phyloP scores from a whole-genome alignment of 2,113 vertebrate genomes.

The Seriola quinqueradiata region DNA sequence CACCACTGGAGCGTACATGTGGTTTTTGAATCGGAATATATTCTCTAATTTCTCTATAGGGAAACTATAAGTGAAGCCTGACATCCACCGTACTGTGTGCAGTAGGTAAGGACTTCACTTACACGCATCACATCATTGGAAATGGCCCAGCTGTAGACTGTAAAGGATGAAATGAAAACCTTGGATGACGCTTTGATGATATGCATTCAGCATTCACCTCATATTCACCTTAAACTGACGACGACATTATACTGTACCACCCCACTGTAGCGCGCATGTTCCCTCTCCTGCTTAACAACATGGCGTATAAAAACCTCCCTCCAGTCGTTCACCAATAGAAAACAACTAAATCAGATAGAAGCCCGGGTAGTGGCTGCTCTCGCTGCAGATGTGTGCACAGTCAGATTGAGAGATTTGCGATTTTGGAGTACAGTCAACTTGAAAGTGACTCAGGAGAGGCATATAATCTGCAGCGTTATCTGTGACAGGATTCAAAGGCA shows the following conservation, averaged over 20 bases:
- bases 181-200: background rate
- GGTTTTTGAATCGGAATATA: background rate
- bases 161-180: background rate
- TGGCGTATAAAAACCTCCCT: background rate
- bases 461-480: constrained; percentile 68
- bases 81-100: background rate
- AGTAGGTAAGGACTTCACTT: background rate
- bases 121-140: background rate
- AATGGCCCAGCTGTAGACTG: background rate
- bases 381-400: constrained; percentile 26
- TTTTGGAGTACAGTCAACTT: constrained; percentile 65
- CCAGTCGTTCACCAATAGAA: constrained; percentile 28
- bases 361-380: constrained; percentile 26
- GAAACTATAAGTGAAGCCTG: background rate
- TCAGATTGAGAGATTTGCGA: constrained; percentile 63
- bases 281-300: background rate
- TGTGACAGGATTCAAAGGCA: constrained; percentile 74
- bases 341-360: constrained; percentile 42
- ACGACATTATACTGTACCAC: background rate
- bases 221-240: background rate
- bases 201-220: background rate
- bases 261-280: background rate
- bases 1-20: background rate
- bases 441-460: constrained; percentile 67
- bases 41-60: background rate